Conservation (phyloP, 2,888 invertebrate genomes). For the Phortica magna region DNA sequence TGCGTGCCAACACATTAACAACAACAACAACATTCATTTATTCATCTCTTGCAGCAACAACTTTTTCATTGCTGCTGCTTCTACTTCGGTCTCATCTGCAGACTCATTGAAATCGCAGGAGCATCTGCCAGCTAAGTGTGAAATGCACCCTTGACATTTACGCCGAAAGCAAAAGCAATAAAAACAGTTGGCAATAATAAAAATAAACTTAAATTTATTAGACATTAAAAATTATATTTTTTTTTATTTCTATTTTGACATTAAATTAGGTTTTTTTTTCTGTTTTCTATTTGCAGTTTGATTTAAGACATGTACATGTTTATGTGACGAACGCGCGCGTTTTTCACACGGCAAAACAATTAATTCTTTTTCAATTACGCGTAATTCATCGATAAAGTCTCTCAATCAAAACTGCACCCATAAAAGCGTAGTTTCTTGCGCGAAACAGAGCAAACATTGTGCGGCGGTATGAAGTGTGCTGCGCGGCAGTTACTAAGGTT, state of each 20-base stretch:
- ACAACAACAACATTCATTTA: background rate
- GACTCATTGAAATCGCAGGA: background rate
- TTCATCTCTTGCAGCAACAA: background rate
- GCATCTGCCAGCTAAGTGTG: background rate
- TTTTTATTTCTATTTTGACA: background rate
- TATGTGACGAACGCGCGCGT: background rate
- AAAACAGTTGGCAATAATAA: background rate
- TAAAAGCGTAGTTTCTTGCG: conserved; percentile 38
- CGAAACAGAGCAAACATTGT: background rate
- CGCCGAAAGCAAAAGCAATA: background rate
- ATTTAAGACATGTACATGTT: background rate
- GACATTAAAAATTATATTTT: background rate
- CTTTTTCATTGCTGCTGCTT: background rate
- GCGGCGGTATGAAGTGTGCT: too few species aligned
- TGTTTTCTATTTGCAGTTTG: background rate
- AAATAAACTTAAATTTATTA: background rate
- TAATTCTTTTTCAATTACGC: background rate
- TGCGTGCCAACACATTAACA: conserved; percentile 9
- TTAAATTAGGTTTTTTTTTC: background rate
- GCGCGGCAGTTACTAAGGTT: background rate
- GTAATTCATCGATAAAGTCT: background rate
- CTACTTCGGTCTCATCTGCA: background rate
- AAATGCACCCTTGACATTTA: conserved; percentile 21
- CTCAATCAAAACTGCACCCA: conserved; percentile 57
- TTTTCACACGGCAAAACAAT: background rate